A percentile compares a stretch with the other conserved stretches of the same genome.
phyloP scores from a whole-genome alignment of 2,888 invertebrate genomes.

The Molorchus minor region DNA sequence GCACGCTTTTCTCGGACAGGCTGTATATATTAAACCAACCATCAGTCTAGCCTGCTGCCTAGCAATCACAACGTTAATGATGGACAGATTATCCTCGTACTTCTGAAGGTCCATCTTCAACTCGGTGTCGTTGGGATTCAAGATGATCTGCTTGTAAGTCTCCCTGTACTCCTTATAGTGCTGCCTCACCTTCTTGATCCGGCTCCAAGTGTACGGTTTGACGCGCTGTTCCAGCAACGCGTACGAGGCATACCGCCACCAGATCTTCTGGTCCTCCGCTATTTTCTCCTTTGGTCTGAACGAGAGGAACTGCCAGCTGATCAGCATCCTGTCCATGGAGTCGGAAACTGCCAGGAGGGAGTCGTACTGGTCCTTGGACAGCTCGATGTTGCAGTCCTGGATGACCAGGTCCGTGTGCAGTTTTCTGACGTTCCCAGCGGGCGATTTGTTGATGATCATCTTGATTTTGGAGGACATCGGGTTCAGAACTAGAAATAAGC shows the following conservation, averaged over 20 bases:
- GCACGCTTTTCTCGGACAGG: too few species aligned
- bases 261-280: slow-evolving; percentile 68
- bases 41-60: slow-evolving; percentile 82
- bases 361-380: slow-evolving; percentile 77
- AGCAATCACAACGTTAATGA: slow-evolving; percentile 80
- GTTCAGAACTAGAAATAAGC: slow-evolving; percentile 72
- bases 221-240: slow-evolving; percentile 77
- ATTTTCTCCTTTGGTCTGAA: slow-evolving; percentile 60
- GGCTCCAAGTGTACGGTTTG: slow-evolving; percentile 78
- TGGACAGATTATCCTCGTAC: slow-evolving; percentile 77
- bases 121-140: slow-evolving; percentile 78
- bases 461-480: slow-evolving; percentile 82
- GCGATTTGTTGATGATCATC: slow-evolving; percentile 71
- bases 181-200: slow-evolving; percentile 73
- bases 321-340: slow-evolving; percentile 71
- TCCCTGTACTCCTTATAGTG: slow-evolving; percentile 76
- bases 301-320: slow-evolving; percentile 68
- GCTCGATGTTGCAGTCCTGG: slow-evolving; percentile 78
- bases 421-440: slow-evolving; percentile 67
- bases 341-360: slow-evolving; percentile 68
- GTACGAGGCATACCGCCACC: slow-evolving; percentile 82
- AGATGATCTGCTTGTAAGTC: slow-evolving; percentile 75
- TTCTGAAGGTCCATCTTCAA: slow-evolving; percentile 77
- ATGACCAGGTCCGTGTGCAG: slow-evolving; percentile 76
- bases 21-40: slow-evolving; percentile 64